These are phyloP conservation scores for Micronisus gabar DNA, from an alignment of 2,113 vertebrate genomes.

Conservation along the genomic window DNA sequence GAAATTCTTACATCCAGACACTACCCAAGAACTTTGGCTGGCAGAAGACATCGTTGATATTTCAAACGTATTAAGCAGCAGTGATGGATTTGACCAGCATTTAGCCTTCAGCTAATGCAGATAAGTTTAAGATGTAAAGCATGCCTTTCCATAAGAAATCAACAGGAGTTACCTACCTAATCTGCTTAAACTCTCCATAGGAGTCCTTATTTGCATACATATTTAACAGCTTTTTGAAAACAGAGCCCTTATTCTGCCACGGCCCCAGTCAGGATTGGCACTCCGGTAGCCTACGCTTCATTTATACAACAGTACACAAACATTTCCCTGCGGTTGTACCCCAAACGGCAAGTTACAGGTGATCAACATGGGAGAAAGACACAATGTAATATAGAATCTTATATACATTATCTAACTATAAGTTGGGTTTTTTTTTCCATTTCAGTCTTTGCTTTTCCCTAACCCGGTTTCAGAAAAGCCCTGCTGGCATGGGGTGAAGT, in stretches of 20 bases:
- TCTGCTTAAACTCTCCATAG: neutral
- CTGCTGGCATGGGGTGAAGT: neutral
- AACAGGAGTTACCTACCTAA: neutral
- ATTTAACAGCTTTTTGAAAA: neutral
- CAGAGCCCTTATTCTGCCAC: neutral
- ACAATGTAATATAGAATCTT: fast-evolving
- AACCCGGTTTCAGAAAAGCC: neutral
- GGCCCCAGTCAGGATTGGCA: neutral
- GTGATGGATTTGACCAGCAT: neutral
- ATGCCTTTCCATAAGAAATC: neutral
- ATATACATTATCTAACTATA: neutral
- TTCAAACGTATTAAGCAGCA: neutral
- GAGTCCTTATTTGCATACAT: neutral
- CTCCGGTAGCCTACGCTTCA: neutral
- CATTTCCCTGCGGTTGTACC: neutral
- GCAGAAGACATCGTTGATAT: neutral
- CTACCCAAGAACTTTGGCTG: neutral
- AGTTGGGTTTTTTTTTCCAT: neutral
- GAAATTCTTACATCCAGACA: neutral
- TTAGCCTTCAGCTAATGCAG: neutral
- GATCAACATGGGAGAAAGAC: neutral
- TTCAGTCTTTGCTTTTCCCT: neutral
- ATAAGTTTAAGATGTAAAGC: neutral
- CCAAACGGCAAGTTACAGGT: neutral
- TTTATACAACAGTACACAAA: neutral